These are phyloP conservation scores for Nephila pilipes DNA, from an alignment of 1,140 invertebrate species.

Conservation along the genomic window DNA sequence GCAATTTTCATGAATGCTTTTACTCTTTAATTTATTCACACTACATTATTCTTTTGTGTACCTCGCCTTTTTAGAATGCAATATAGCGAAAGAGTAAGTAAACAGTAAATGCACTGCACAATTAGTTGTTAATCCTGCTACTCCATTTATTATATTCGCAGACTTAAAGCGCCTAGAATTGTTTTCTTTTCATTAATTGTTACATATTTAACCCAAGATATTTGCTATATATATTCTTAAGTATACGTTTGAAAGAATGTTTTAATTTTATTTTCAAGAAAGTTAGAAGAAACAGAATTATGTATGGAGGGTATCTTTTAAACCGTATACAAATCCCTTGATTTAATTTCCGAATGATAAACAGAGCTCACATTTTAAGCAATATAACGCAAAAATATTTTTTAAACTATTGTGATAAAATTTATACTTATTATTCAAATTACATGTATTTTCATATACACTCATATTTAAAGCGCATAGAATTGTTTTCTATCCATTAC, in stretches of 20 bases:
- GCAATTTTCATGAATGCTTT: not conserved
- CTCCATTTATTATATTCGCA: not conserved
- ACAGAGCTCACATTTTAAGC: too few species aligned
- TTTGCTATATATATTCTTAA: not conserved
- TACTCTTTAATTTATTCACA: not conserved
- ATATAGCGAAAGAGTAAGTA: not conserved
- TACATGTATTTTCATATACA: too few species aligned
- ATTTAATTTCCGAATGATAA: too few species aligned
- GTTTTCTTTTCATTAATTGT: not conserved
- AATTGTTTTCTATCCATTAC: too few species aligned
- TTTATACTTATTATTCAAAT: too few species aligned
- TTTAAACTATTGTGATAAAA: too few species aligned
- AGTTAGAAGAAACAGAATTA: not conserved
- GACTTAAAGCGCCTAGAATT: not conserved
- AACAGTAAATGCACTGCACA: not conserved
- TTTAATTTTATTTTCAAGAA: not conserved
- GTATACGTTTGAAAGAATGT: not conserved
- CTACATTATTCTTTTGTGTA: conserved; percentile 12
- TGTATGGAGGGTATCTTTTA: not conserved
- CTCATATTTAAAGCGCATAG: too few species aligned
- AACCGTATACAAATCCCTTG: not conserved
- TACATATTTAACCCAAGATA: not conserved
- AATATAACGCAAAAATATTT: too few species aligned
- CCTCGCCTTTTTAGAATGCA: not conserved
- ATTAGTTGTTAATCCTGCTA: not conserved